Evolutionary conservation across 2,113 vertebrate species (phyloP).

Genomic region (Thalassarche chlororhynchos): DNA sequence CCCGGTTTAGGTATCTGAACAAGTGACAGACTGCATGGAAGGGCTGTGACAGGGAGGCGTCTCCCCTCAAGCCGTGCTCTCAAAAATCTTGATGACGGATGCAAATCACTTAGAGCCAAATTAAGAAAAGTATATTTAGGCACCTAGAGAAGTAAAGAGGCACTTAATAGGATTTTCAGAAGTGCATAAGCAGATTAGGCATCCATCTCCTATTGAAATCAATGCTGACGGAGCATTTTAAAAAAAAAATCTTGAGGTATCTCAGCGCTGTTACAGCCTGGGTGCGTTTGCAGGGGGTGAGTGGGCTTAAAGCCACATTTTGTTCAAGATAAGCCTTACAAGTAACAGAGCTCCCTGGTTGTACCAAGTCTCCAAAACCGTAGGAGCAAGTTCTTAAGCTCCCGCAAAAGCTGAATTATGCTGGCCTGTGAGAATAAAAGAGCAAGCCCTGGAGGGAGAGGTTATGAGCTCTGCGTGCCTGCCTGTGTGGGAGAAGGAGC

Average conservation of each 20-base stretch:
- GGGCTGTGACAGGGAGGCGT: conserved; percentile 7
- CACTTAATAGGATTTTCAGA: conserved; percentile 66
- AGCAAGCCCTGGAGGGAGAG: neutral
- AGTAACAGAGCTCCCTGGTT: neutral
- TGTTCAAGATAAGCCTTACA: neutral
- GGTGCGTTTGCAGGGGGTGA: neutral
- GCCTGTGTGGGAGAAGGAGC: neutral
- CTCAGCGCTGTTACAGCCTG: neutral
- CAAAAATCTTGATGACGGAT: conserved; percentile 37
- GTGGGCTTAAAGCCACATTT: neutral
- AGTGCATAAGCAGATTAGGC: conserved; percentile 54
- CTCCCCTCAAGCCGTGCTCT: neutral
- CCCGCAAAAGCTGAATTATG: neutral
- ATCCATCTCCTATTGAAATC: conserved; percentile 34
- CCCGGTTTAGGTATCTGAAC: neutral
- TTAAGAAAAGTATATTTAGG: conserved; percentile 64
- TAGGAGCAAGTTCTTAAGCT: neutral
- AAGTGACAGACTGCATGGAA: conserved; percentile 41
- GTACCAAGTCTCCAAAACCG: neutral
- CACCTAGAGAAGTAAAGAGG: conserved; percentile 58
- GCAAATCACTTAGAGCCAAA: conserved; percentile 37
- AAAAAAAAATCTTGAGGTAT: neutral
- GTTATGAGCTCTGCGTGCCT: neutral
- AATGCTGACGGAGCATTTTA: neutral
- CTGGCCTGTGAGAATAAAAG: neutral